These are phyloP conservation scores for Julus scandinavius DNA, from an alignment of 2,888 invertebrate species.

Conservation along the genomic window DNA sequence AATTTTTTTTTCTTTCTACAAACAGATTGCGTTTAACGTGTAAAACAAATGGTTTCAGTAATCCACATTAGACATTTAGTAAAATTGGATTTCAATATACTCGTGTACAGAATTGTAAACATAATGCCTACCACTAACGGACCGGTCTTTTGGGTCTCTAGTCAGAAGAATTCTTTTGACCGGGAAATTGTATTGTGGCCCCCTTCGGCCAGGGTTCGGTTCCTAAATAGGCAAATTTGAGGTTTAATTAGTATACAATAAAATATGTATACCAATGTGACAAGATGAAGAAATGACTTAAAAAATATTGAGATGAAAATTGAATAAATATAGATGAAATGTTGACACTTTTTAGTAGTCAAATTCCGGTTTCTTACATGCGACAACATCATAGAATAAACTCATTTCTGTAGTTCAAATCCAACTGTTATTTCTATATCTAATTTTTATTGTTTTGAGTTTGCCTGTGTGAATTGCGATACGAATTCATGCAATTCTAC, in stretches of 20 bases:
- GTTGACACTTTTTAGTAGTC: not conserved
- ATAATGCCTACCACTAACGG: slow-evolving; percentile 66
- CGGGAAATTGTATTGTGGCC: slow-evolving; percentile 66
- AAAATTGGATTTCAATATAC: too few species aligned
- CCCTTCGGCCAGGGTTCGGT: slow-evolving; percentile 16
- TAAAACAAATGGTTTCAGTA: too few species aligned
- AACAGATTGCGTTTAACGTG: too few species aligned
- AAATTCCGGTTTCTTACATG: not conserved
- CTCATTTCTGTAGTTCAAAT: not conserved
- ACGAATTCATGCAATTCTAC: too few species aligned
- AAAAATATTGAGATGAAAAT: not conserved
- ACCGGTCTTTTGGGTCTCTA: slow-evolving; percentile 70
- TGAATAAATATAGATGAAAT: not conserved
- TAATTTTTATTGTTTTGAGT: too few species aligned
- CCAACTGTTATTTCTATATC: too few species aligned
- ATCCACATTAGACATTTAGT: too few species aligned
- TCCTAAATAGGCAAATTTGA: slow-evolving; percentile 11
- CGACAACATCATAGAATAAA: not conserved
- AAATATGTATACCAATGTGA: not conserved
- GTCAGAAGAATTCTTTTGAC: slow-evolving; percentile 71
- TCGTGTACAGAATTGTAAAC: too few species aligned
- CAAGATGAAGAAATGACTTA: not conserved
- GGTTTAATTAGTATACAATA: not conserved
- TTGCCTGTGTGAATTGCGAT: too few species aligned
- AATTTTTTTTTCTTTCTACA: too few species aligned